Conservation (phyloP, 2,113 vertebrate genomes). For the Heloderma charlesbogerti region DNA sequence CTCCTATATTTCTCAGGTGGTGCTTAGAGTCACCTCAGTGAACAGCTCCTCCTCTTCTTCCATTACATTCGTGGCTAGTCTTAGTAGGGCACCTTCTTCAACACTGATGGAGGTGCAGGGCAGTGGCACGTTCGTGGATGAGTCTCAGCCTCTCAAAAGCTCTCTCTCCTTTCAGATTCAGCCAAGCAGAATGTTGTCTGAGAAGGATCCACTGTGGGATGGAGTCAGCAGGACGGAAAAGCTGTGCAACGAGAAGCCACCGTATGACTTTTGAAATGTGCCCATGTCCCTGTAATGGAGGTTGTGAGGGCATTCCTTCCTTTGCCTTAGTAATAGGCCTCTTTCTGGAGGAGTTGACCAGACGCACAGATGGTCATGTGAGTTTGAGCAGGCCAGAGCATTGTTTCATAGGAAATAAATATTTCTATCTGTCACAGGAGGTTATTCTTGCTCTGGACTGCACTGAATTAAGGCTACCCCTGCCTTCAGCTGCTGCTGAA, state of each 20-base stretch:
- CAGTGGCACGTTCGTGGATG: too few relatives aligned
- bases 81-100: too few relatives aligned
- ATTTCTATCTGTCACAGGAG: slow-evolving; percentile 48
- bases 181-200: neutral
- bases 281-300: slow-evolving; percentile 29
- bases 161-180: slow-evolving; percentile 65
- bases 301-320: slow-evolving; percentile 18
- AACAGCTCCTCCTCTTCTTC: too few relatives aligned
- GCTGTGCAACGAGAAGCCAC: slow-evolving; percentile 20
- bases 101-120: too few relatives aligned
- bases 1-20: too few relatives aligned
- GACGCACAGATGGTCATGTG: slow-evolving; percentile 19
- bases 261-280: slow-evolving; percentile 45
- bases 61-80: too few relatives aligned
- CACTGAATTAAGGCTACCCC: neutral
- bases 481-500: slow-evolving; percentile 33
- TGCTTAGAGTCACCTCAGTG: too few relatives aligned
- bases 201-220: slow-evolving; percentile 38
- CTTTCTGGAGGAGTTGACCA: slow-evolving; percentile 52
- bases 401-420: slow-evolving; percentile 47
- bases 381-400: slow-evolving; percentile 56
- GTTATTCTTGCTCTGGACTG: slow-evolving; percentile 36
- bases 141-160: neutral
- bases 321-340: slow-evolving; percentile 59
- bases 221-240: slow-evolving; percentile 26